Percentiles rank a stretch among this genome's conserved stretches.
Conservation (phyloP, 2,888 invertebrate species). For the Drosophila gaucha region DNA sequence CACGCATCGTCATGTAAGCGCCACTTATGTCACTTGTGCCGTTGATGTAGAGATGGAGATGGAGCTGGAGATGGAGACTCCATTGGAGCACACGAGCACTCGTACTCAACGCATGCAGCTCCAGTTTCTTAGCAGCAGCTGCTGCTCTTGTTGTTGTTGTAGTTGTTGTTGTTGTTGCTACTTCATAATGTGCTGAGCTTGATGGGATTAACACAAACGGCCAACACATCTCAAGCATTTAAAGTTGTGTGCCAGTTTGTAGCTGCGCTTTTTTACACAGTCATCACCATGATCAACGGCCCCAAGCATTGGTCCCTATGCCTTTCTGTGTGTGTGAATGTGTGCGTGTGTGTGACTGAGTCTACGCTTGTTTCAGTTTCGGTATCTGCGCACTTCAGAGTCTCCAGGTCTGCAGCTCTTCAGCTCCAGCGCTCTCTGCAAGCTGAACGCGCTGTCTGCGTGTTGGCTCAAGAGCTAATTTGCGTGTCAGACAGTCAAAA, state of each 20-base stretch:
- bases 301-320: constrained; percentile 24
- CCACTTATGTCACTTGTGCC: constrained; percentile 80
- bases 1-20: constrained; percentile 81
- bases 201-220: constrained; percentile 82
- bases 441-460: constrained; percentile 62
- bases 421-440: constrained; percentile 44
- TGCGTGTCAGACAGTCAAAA: constrained; percentile 72
- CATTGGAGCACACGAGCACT: constrained; percentile 35
- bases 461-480: constrained; percentile 79
- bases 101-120: constrained; percentile 60
- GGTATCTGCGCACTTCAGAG: constrained; percentile 60
- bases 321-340: constrained; percentile 15
- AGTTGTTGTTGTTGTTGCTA: constrained; percentile 68
- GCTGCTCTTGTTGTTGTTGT: constrained; percentile 30
- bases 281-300: constrained; percentile 71
- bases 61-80: constrained; percentile 27
- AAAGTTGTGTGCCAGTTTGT: constrained; percentile 75
- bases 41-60: constrained; percentile 72
- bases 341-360: constrained; percentile 18
- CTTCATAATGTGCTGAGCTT: constrained; percentile 75
- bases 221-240: constrained; percentile 80
- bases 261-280: constrained; percentile 71
- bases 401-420: constrained; percentile 55
- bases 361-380: constrained; percentile 46
- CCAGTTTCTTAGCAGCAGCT: constrained; percentile 66